Evolutionary conservation across 2,888 invertebrate genomes (phyloP).

Genomic region (Tyria jacobaeae): DNA sequence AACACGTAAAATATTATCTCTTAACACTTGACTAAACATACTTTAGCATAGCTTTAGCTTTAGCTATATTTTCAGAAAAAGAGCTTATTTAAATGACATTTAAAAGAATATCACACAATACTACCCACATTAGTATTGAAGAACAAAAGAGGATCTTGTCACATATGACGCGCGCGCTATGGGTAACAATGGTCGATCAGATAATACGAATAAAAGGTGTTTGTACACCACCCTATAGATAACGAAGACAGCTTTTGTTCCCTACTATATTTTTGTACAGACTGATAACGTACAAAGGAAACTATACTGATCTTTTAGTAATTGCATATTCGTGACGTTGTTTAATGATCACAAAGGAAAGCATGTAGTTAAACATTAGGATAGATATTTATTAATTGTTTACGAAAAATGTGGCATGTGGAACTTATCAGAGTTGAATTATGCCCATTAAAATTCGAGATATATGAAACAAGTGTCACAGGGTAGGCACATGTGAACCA

Average conservation of each 20-base stretch:
- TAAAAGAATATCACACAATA: constrained; percentile 15
- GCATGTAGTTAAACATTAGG: too few relatives aligned
- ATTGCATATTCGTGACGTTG: constrained; percentile 12
- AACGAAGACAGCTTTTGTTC: constrained; percentile 20
- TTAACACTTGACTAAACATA: constrained; percentile 3
- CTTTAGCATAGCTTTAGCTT: constrained; percentile 1
- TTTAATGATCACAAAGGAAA: constrained; percentile 4
- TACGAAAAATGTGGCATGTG: too few relatives aligned
- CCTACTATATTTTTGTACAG: constrained; percentile 25
- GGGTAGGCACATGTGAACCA: too few relatives aligned
- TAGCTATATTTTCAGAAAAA: neutral
- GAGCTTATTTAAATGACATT: constrained; percentile 6
- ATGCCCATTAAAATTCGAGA: neutral
- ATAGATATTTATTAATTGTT: too few relatives aligned
- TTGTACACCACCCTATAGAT: constrained; percentile 38
- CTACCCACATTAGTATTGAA: constrained; percentile 13
- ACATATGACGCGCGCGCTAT: constrained; percentile 55
- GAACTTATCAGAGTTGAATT: neutral
- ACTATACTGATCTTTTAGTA: constrained; percentile 18
- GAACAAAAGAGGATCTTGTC: constrained; percentile 36
- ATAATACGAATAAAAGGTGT: constrained; percentile 66
- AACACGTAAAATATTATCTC: neutral
- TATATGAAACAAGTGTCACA: too few relatives aligned
- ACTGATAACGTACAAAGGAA: constrained; percentile 25
- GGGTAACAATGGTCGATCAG: constrained; percentile 66